These are phyloP conservation scores for Trachymyrmex septentrionalis DNA, from an alignment of 1,140 invertebrate species.

Conservation along the genomic window DNA sequence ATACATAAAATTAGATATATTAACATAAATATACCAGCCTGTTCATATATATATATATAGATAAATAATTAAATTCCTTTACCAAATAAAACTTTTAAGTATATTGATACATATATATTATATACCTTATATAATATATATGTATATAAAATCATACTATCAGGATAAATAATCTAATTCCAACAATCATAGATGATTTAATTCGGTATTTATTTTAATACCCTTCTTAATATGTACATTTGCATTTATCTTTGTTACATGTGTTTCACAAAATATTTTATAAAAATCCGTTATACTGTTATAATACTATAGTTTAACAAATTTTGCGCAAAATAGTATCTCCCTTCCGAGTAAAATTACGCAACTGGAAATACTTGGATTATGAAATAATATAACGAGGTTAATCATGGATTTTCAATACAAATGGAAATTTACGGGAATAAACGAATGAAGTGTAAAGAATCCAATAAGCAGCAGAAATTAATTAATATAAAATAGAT, in stretches of 20 bases:
- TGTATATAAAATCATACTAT: not conserved
- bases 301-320: conserved; percentile 23
- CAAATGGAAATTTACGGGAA: not conserved
- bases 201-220: conserved; percentile 18
- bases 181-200: not conserved
- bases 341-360: conserved; percentile 18
- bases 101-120: no score
- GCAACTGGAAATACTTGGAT: conserved; percentile 21
- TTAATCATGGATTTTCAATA: conserved; percentile 15
- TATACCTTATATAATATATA: not conserved
- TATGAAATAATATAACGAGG: conserved; percentile 35
- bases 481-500: conserved; percentile 38
- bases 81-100: not conserved
- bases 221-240: not conserved
- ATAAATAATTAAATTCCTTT: not conserved
- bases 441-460: conserved; percentile 32
- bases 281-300: conserved; percentile 34
- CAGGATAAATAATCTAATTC: not conserved
- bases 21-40: not conserved
- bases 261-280: not conserved
- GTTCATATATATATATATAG: not conserved
- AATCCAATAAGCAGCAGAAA: conserved; percentile 19
- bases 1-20: not conserved
- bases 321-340: conserved; percentile 24
- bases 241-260: conserved; percentile 12